Evolutionary conservation across 2,113 vertebrate species (phyloP).

Genomic region (Hepsetus odoe): DNA sequence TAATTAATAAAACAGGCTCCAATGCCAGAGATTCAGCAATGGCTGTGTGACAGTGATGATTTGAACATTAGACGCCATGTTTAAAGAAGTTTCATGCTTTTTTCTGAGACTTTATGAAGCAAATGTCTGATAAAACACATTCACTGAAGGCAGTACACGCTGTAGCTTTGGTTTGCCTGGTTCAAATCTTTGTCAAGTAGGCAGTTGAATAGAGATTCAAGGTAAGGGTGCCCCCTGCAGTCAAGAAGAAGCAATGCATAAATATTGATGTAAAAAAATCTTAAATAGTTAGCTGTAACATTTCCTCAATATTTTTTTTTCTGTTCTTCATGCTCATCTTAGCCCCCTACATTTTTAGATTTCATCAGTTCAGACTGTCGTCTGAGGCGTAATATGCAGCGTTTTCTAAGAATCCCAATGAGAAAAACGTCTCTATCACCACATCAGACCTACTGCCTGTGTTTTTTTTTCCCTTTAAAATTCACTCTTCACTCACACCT

Average conservation of each 20-base stretch:
- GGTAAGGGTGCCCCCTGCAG: constrained; percentile 49
- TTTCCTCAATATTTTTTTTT: neutral
- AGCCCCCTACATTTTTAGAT: neutral
- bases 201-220: neutral
- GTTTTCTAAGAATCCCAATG: neutral
- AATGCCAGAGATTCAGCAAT: neutral
- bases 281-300: too few relatives aligned
- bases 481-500: neutral
- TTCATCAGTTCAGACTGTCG: neutral
- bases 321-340: neutral
- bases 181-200: constrained; percentile 2
- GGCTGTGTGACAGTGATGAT: neutral
- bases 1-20: neutral
- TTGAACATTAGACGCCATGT: neutral
- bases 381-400: neutral
- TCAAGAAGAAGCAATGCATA: constrained; percentile 1
- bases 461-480: constrained; percentile 15
- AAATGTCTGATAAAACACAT: neutral
- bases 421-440: neutral
- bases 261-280: neutral
- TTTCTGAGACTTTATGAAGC: neutral
- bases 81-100: neutral
- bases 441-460: neutral
- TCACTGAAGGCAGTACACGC: neutral
- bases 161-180: neutral